A percentile compares a stretch with the other conserved stretches of the same genome.
phyloP scores from a whole-genome alignment of 2,888 invertebrate species.

The Phytoseiulus persimilis region DNA sequence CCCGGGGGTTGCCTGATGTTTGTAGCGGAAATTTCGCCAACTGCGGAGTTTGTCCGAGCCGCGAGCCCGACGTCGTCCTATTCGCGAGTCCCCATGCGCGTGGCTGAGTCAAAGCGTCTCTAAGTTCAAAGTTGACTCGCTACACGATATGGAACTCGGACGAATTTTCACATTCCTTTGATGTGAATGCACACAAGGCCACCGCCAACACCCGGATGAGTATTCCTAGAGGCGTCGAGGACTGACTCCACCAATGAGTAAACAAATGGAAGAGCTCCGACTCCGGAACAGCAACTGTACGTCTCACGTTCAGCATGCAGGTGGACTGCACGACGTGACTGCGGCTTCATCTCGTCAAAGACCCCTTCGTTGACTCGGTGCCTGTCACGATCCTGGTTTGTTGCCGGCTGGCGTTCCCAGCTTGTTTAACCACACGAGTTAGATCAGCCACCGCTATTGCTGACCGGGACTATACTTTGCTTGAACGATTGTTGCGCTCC shows the following conservation, averaged over 20 bases:
- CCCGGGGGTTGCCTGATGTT: too few relatives aligned
- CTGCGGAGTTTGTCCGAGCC: too few relatives aligned
- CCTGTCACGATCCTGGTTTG: neutral
- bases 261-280: neutral
- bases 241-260: neutral
- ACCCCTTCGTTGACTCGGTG: neutral
- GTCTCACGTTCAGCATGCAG: neutral
- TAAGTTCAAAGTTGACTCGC: too few relatives aligned
- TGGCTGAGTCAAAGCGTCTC: too few relatives aligned
- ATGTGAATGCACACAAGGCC: neutral
- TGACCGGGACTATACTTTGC: neutral
- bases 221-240: neutral
- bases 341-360: neutral
- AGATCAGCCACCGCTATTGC: neutral
- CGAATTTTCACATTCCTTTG: neutral
- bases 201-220: neutral
- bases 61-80: too few relatives aligned
- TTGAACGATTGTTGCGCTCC: neutral
- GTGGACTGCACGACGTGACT: neutral
- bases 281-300: neutral
- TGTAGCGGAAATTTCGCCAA: too few relatives aligned
- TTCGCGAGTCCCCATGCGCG: too few relatives aligned
- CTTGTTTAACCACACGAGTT: neutral
- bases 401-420: neutral
- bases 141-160: too few relatives aligned